Conservation (phyloP, 2,797 vertebrate genomes). For the Xyrichtys novacula region DNA sequence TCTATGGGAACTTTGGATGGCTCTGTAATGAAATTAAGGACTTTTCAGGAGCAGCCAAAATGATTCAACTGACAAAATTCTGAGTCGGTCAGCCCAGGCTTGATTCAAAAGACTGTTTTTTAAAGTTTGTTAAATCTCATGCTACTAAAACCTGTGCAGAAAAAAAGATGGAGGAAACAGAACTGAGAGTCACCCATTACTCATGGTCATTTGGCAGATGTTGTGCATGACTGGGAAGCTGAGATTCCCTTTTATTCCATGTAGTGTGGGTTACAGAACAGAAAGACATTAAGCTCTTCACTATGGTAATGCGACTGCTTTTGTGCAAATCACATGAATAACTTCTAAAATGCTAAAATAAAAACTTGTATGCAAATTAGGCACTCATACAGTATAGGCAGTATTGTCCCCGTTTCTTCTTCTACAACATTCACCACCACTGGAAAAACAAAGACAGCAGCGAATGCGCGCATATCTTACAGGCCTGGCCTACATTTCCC, state of each 20-base stretch:
- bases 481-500: slow-evolving; percentile 68
- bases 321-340: slow-evolving; percentile 47
- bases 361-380: slow-evolving; percentile 76
- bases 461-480: slow-evolving; percentile 62
- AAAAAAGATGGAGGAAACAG: slow-evolving; percentile 7
- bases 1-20: too few relatives aligned
- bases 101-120: slow-evolving; percentile 5
- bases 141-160: slow-evolving; percentile 5
- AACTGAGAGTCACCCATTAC: slow-evolving; percentile 1
- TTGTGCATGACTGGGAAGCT: slow-evolving; percentile 18
- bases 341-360: slow-evolving; percentile 53
- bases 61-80: neutral
- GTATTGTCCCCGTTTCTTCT: slow-evolving; percentile 64
- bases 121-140: neutral
- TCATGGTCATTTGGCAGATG: slow-evolving; percentile 23
- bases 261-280: slow-evolving; percentile 28
- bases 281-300: slow-evolving; percentile 51
- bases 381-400: slow-evolving; percentile 82
- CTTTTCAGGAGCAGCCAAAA: neutral
- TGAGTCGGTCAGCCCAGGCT: neutral
- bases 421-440: slow-evolving; percentile 60
- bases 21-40: neutral
- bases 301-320: slow-evolving; percentile 49
- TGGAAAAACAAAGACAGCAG: slow-evolving; percentile 68
- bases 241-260: slow-evolving; percentile 17